A percentile compares a stretch with the other conserved stretches of the same genome.
phyloP scores from a whole-genome alignment of 2,113 vertebrate species.

The Cheirogaleus medius region DNA sequence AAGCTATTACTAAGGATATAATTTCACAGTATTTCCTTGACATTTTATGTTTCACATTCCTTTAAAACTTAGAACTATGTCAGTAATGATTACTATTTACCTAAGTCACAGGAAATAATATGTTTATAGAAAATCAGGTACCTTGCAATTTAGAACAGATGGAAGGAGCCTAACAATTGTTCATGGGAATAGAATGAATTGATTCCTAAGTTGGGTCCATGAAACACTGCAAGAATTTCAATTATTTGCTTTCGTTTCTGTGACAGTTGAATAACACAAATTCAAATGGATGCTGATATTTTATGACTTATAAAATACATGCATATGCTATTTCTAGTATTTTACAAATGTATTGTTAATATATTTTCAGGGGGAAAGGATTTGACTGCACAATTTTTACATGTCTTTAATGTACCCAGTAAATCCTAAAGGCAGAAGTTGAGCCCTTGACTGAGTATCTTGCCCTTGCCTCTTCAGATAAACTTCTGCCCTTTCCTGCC shows the following conservation, averaged over 20 bases:
- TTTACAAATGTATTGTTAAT: background rate
- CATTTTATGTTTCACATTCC: background rate
- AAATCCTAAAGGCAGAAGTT: background rate
- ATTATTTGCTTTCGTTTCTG: background rate
- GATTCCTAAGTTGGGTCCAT: background rate
- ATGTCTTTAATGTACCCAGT: background rate
- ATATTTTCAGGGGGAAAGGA: background rate
- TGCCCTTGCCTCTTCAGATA: background rate
- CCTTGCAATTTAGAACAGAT: background rate
- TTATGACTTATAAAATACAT: background rate
- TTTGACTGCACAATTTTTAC: background rate
- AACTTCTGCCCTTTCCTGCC: background rate
- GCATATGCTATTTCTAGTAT: background rate
- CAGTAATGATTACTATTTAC: background rate
- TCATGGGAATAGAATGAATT: background rate
- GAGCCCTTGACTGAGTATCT: background rate
- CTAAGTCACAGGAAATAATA: background rate
- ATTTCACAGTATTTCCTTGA: slow-evolving; percentile 19
- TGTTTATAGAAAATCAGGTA: background rate
- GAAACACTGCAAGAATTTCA: background rate
- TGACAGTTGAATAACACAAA: background rate
- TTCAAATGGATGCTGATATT: background rate
- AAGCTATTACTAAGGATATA: background rate
- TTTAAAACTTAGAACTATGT: background rate
- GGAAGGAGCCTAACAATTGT: background rate